Conservation (phyloP, 1,140 invertebrate genomes). For the Oedothorax gibbosus region DNA sequence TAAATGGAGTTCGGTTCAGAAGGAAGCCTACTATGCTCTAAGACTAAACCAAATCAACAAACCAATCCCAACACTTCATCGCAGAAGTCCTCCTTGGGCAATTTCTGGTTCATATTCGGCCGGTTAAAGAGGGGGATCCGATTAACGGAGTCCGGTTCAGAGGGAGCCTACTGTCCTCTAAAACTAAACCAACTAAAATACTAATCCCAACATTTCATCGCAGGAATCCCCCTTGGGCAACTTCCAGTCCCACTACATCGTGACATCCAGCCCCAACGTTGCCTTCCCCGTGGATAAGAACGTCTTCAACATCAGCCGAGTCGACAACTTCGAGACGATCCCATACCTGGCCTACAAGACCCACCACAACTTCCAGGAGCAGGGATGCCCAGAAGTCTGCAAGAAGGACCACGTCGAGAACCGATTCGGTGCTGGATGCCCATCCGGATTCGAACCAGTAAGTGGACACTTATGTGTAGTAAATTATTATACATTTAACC, state of each 20-base stretch:
- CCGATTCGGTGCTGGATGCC: conserved; percentile 12
- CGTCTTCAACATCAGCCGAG: conserved; percentile 45
- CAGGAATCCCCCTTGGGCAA: conserved; percentile 10
- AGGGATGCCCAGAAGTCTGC: conserved; percentile 49
- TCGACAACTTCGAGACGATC: conserved; percentile 27
- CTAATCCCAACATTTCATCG: background rate
- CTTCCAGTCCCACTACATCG: conserved; percentile 25
- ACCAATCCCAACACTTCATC: too few relatives aligned
- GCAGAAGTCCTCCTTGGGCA: background rate
- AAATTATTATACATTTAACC: too few relatives aligned
- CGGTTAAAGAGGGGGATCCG: background rate
- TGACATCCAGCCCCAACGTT: conserved; percentile 24
- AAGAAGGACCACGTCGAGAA: conserved; percentile 24
- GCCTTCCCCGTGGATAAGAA: background rate
- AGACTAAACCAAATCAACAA: too few relatives aligned
- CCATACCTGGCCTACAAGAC: conserved; percentile 10
- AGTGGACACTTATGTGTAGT: background rate
- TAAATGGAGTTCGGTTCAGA: too few relatives aligned
- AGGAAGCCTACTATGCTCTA: too few relatives aligned
- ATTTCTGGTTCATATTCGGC: conserved; percentile 17
- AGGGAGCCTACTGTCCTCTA: too few relatives aligned
- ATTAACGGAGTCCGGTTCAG: too few relatives aligned
- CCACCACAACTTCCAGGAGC: conserved; percentile 43
- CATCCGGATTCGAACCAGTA: conserved; percentile 37
- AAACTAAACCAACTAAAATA: too few relatives aligned